Base-by-base conservation (phyloP, 2,113 vertebrate genomes). In the Probosciger aterrimus region DNA sequence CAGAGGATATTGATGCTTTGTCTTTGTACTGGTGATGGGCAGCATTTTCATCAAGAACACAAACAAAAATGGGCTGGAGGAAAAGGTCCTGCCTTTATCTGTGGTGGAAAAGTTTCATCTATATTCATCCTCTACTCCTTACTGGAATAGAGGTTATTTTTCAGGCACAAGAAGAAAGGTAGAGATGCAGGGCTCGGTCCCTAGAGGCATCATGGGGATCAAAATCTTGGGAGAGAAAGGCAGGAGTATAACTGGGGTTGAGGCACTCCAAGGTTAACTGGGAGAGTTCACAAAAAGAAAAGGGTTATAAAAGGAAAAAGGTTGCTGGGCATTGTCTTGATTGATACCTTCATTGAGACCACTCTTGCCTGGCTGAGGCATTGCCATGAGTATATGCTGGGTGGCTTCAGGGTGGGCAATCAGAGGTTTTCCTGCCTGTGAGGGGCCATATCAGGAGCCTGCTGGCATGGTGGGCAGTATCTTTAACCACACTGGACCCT, bases 1-100 rank as follows among this genome's bases (percentile, higher is more conserved):
- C 23, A 60, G 43, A 86, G 11, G 15, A 50, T 71, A 27, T 39
- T 0, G 0, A 2, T 14, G 11, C 30, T 82, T 85, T 25, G 37
- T 63, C 55, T 46, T 17, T 47, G 19, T 23, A 3, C 17, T 67
- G 31, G 15, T 59, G 28, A 71, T 46, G 9, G 25, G 60, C 46
- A 87, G 19, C 33, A 33, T 79, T 69, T 68, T 3, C 17, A 23
- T 14, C n/a, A 37, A 2, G 4, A 20, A 15, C 47, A 59, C 4
- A 70, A 52, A 57, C 2, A 64, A 91, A 76, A 52, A 57, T 2
- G 15, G 19, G 2, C 8, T 65, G 9, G 23, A 86, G 73, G 46
- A 4, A 74, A 39, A 85, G 10, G 18, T 53, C 13, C 25, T 57
- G 4, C 15, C 28, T 74, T 86, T 65, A 19, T 16, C 28, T 59